A percentile compares a stretch with the other conserved stretches of the same genome.
Evolutionary conservation across 1,140 invertebrate genomes (phyloP).

Genomic region (Pararge aegeria): DNA sequence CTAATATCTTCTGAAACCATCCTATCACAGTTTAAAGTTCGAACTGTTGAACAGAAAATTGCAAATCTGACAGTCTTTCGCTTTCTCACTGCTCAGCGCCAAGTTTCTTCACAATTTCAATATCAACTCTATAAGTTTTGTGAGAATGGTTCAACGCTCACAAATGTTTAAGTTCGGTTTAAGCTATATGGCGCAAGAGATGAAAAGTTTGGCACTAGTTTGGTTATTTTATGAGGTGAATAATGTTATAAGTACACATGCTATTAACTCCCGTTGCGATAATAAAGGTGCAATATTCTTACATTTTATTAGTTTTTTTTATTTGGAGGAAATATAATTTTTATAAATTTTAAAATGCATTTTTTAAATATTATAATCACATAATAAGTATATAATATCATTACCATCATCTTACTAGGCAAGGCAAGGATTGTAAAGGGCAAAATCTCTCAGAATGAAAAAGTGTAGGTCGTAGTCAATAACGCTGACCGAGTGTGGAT

Average conservation of each 20-base stretch:
- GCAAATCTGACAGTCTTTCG: constrained; percentile 9
- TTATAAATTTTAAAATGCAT: too few relatives aligned
- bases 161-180: constrained; percentile 9
- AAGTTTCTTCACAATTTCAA: constrained; percentile 12
- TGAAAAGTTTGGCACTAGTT: not conserved
- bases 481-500: too few relatives aligned
- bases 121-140: constrained; percentile 7
- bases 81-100: constrained; percentile 4
- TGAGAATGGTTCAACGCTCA: constrained; percentile 9
- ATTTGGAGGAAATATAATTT: too few relatives aligned
- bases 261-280: too few relatives aligned
- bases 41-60: constrained; percentile 7
- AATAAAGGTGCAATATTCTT: too few relatives aligned
- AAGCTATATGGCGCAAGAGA: constrained; percentile 4
- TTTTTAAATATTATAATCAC: too few relatives aligned
- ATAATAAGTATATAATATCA: too few relatives aligned
- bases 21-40: not conserved
- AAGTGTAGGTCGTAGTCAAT: too few relatives aligned
- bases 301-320: too few relatives aligned
- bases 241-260: not conserved
- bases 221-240: constrained; percentile 5
- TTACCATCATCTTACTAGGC: too few relatives aligned
- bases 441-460: too few relatives aligned
- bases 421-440: too few relatives aligned
- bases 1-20: not conserved